Base-by-base conservation (phyloP, 2,797 vertebrate species). In the Peromyscus melanophrys region DNA sequence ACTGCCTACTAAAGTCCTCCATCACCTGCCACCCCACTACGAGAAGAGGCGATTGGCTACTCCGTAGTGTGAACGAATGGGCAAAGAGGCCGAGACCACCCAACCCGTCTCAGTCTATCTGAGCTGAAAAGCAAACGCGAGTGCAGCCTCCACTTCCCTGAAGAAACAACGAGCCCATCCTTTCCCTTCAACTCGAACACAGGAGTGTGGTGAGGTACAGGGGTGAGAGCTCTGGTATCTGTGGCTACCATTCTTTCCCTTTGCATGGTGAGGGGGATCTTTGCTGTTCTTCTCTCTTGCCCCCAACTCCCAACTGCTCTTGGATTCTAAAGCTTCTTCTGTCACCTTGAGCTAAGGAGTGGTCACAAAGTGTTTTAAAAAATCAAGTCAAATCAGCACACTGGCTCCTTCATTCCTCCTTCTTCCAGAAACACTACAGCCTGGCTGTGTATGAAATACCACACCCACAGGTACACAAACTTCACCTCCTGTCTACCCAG, bases 321-420 rank as follows among this genome's bases (percentile, higher is more conserved):
- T 87, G 63, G 92, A 97, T 95, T 95, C 92, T 0, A 0, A 97
- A 96, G 90, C 84, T 78, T 34, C 96, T 94, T 89, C 90, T 10
- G 86, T 81, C 31, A 91, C 59, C 86, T 43, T 46, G 14, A 97
- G 90, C 67, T 40, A 89, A 83, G 63, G 96, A 95, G 14, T 27
- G 84, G 25, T 81, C 94, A 34, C 82, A 90, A 96, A 96, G 19
- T 17, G 31, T 94, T 67, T 96, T 43, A 59, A 97, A 92, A 97
- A 96, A 95, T 75, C 23, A 75, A 95, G 89, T 93, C 90, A 87
- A 96, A 97, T 89, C 34, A 21, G 92, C 52, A 46, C 59, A 40
- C 76, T 76, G 2, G 8, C 40, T 86, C 86, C 61, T 46, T 89
- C 71, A 23, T n/a, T 73, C 85, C 69, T 89, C 90, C 80, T 83